A percentile compares a stretch with the other conserved stretches of the same genome.
phyloP scores from a whole-genome alignment of 2,888 invertebrate genomes.

The Drosophila stalkeri region DNA sequence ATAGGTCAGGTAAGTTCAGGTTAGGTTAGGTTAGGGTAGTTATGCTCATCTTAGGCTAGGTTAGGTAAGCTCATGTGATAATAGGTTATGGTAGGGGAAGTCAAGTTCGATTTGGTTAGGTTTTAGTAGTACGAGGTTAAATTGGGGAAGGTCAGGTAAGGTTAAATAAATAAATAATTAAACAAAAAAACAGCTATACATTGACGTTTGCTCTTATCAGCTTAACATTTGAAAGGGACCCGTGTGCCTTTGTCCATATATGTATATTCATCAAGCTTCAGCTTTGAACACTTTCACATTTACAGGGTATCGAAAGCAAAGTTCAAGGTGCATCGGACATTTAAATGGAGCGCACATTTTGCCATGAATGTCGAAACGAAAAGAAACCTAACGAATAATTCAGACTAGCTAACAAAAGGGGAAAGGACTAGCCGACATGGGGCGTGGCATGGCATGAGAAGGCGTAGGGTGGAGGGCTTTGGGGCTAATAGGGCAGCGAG shows the following conservation, averaged over 20 bases:
- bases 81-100: neutral
- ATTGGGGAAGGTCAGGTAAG: too few relatives aligned
- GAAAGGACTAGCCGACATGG: neutral
- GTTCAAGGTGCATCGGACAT: slow-evolving; percentile 51
- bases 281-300: neutral
- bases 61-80: neutral
- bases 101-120: neutral
- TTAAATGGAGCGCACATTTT: slow-evolving; percentile 7
- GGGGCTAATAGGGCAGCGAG: neutral
- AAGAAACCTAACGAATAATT: slow-evolving; percentile 70
- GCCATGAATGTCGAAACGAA: slow-evolving; percentile 49
- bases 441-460: neutral
- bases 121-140: too few relatives aligned
- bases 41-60: neutral
- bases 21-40: too few relatives aligned
- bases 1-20: neutral
- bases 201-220: neutral
- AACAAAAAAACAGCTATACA: too few relatives aligned
- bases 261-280: neutral
- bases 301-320: slow-evolving; percentile 28
- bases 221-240: neutral
- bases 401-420: slow-evolving; percentile 36
- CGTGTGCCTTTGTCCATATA: too few relatives aligned
- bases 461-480: neutral
- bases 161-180: too few relatives aligned